A percentile compares a stretch with the other conserved stretches of the same genome.
Conservation (phyloP, 2,888 invertebrate genomes). For the Piscicola geometra region DNA sequence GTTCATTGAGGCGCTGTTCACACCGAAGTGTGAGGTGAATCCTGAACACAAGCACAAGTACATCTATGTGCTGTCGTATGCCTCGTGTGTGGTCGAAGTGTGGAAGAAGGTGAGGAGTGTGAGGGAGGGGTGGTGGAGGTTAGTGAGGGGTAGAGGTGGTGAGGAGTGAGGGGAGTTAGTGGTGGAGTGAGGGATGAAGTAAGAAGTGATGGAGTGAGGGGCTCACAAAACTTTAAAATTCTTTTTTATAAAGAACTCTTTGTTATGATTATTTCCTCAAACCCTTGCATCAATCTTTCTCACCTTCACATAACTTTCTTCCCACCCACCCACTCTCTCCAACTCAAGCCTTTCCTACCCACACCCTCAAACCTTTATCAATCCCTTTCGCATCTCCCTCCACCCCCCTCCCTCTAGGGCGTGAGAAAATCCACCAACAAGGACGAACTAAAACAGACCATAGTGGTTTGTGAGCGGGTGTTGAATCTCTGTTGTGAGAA, state of each 20-base stretch:
- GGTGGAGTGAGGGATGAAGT: no score
- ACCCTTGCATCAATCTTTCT: not conserved
- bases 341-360: no score
- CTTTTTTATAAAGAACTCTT: not conserved
- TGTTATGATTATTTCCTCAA: not conserved
- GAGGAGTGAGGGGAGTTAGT: no score
- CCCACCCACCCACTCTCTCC: no score
- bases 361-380: no score
- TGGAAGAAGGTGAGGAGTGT: conserved; percentile 60
- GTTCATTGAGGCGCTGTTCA: conserved; percentile 85
- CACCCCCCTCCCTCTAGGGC: conserved; percentile 47
- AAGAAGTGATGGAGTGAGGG: no score
- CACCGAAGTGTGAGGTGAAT: conserved; percentile 85
- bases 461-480: conserved; percentile 86
- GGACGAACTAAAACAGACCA: conserved; percentile 85
- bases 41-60: conserved; percentile 96
- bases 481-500: conserved; percentile 82
- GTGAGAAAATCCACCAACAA: conserved; percentile 64
- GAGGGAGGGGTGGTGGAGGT: not conserved
- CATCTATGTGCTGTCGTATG: conserved; percentile 86
- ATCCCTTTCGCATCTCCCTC: no score
- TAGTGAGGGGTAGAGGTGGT: no score
- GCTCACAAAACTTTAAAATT: no score
- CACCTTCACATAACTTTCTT: not conserved
- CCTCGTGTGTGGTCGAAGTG: conserved; percentile 85